Base-by-base conservation (phyloP, 2,888 invertebrate species). In the Nymphalis urticae region DNA sequence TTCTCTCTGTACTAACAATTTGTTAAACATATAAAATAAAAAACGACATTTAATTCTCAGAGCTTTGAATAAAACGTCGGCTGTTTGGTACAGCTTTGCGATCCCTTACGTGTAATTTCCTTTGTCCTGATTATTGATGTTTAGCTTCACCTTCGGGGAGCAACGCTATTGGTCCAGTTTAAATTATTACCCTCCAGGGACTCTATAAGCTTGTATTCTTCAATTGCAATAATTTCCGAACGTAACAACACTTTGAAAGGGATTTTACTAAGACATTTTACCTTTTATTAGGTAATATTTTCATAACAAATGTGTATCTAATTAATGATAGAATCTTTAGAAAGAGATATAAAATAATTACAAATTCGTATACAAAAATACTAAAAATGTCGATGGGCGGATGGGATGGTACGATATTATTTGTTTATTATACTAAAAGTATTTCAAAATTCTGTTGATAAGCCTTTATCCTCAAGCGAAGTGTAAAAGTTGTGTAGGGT, bases 41-140 rank as follows among this genome's bases (percentile, higher is more conserved):
- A 10, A 21, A 27, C 1, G 1, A 0, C n/a, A n/a, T 48, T 36
- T n/a, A 2, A 3, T 56, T 56, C 17, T 9, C n/a, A 56, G n/a
- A 56, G 32, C 2, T 42, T 42, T 13, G 36, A 19, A 9, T 42
- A 42, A 42, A 58, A 58, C 42, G 42, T 58, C 17, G 19, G 58
- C 36, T 42, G 10, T 58, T 42, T 42, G 19, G 10, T 19, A 19
- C 1, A 42, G 42, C 19, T 58, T 58, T 42, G 42, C 58, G 19
- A 58, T 58, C 58, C 19, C 58, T 58, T 58, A 58, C 58, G 58
- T 58, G 58, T 58, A 58, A 58, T 58, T 58, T 58, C 58, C 58
- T 27, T 58, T 58, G 36, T 56, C 32, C 54, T 56, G 58, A 58
- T 42, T 58, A 58, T 58, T 58, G 58, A 58, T 58, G 58, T 58